Percentiles rank a stretch among this genome's conserved stretches.
phyloP scores from a whole-genome alignment of 2,888 invertebrate genomes.

The Drosophila longiperda region DNA sequence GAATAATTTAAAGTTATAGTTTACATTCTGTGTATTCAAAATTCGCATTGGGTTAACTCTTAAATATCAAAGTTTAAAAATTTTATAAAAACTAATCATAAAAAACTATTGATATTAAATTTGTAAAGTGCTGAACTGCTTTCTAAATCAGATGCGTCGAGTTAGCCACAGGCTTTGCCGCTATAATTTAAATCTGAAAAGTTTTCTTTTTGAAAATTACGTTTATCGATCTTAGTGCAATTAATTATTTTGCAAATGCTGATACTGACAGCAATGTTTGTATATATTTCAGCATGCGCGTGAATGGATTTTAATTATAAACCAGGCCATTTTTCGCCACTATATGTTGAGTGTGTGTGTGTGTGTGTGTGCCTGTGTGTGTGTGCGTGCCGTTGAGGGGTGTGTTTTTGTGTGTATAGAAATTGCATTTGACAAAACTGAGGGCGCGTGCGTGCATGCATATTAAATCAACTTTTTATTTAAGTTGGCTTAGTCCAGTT shows the following conservation, averaged over 20 bases:
- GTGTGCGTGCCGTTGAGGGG: background rate
- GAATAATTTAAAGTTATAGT: background rate
- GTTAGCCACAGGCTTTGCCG: background rate
- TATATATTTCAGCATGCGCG: conserved; percentile 14
- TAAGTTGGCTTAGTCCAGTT: conserved; percentile 40
- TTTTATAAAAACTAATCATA: background rate
- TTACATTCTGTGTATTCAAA: background rate
- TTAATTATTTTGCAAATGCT: conserved; percentile 22
- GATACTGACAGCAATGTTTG: background rate
- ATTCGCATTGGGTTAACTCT: background rate
- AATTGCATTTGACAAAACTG: conserved; percentile 61
- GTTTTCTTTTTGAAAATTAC: background rate
- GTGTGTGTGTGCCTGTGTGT: background rate
- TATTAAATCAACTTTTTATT: conserved; percentile 60
- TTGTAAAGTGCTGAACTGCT: background rate
- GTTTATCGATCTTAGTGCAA: conserved; percentile 3
- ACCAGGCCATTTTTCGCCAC: conserved; percentile 8
- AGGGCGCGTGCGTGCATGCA: conserved; percentile 54
- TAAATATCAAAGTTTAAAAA: background rate
- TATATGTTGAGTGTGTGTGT: background rate
- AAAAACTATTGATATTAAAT: background rate
- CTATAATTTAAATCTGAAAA: background rate
- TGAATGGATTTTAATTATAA: conserved; percentile 49
- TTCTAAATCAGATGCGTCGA: background rate
- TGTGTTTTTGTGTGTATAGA: conserved; percentile 23